Evolutionary conservation across 2,797 vertebrate species (phyloP).

Genomic region (Merluccius polli): DNA sequence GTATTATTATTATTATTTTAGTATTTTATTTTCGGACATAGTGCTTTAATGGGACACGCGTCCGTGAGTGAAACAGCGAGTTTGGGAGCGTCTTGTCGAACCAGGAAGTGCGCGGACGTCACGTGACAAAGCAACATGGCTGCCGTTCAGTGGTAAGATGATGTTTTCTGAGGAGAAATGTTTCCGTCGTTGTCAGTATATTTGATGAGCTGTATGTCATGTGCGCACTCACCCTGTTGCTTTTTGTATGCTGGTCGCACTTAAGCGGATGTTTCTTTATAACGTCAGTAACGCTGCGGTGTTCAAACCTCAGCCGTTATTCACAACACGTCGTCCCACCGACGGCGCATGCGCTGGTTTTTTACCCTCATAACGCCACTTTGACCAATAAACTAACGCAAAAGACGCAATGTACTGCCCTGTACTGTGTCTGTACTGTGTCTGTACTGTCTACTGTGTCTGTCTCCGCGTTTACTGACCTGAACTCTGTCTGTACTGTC

Average conservation of each 20-base stretch:
- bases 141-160: conserved; percentile 74
- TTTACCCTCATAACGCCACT: too few relatives aligned
- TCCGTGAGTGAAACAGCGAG: background rate
- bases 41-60: background rate
- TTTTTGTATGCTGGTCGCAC: background rate
- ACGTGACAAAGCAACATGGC: conserved; percentile 75
- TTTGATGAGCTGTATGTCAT: background rate
- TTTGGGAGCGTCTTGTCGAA: conserved; percentile 9
- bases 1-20: too few relatives aligned
- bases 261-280: background rate
- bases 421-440: too few relatives aligned
- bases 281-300: too few relatives aligned
- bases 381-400: too few relatives aligned
- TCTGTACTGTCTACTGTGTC: too few relatives aligned
- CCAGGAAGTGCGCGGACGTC: conserved; percentile 60
- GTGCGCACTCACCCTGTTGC: background rate
- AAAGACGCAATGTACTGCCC: too few relatives aligned
- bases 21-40: too few relatives aligned
- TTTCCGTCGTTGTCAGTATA: background rate
- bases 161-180: conserved; percentile 29
- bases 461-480: background rate
- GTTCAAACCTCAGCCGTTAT: too few relatives aligned
- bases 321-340: too few relatives aligned
- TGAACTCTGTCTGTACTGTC: too few relatives aligned
- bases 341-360: too few relatives aligned